Evolutionary conservation across 2,797 vertebrate species (phyloP).

Genomic region (Crax fasciolata): DNA sequence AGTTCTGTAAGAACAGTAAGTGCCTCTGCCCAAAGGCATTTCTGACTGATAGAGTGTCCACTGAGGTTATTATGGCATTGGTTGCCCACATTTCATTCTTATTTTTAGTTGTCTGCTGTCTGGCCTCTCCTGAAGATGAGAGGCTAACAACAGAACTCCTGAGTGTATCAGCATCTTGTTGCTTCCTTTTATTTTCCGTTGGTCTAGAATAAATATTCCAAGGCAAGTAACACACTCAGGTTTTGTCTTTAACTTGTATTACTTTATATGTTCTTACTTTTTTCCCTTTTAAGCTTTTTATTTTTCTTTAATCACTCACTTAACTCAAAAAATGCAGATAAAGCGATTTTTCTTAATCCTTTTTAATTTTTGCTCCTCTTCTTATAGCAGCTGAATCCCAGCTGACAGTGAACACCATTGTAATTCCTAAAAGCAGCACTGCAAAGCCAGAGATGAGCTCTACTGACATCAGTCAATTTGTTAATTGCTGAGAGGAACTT

Average conservation of each 20-base stretch:
- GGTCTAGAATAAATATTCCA: neutral
- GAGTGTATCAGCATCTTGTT: neutral
- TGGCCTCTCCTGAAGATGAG: neutral
- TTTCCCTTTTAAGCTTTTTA: neutral
- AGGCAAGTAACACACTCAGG: neutral
- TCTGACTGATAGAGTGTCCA: neutral
- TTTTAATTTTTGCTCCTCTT: neutral
- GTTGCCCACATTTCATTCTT: neutral
- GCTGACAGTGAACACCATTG: neutral
- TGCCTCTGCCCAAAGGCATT: neutral
- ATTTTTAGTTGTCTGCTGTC: neutral
- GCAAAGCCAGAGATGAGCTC: neutral
- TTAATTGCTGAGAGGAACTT: conserved; percentile 20
- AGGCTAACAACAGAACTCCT: neutral
- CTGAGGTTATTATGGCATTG: neutral
- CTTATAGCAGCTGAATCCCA: neutral
- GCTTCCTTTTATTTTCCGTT: neutral
- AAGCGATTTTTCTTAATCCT: neutral
- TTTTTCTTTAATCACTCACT: neutral
- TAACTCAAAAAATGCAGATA: neutral
- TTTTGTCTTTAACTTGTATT: neutral
- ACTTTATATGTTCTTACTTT: neutral
- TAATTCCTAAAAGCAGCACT: neutral
- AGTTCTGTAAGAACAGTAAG: neutral
- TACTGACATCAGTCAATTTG: conserved; percentile 1